Conservation (phyloP, 92 coral and sea anemone genomes). For the Blastomussa wellsi region DNA sequence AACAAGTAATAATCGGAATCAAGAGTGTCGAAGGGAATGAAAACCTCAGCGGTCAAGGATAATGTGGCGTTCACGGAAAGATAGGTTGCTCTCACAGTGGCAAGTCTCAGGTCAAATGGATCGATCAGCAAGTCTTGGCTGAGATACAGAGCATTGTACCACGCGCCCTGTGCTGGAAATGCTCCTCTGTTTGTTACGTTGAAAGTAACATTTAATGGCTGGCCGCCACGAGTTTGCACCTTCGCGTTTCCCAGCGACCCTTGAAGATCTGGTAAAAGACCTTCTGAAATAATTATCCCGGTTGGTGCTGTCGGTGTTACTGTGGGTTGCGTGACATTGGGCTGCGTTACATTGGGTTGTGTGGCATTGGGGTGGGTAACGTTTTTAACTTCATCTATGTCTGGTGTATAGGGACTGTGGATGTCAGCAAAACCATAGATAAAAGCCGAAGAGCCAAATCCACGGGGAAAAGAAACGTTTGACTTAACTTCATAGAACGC, state of each 20-base stretch:
- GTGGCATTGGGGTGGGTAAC: slow-evolving; percentile 17
- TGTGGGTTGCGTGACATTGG: slow-evolving; percentile 38
- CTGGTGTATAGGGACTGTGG: slow-evolving; percentile 37
- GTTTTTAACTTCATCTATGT: not conserved
- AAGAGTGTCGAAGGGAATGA: slow-evolving; percentile 76
- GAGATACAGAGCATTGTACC: slow-evolving; percentile 69
- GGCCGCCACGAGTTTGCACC: slow-evolving; percentile 62
- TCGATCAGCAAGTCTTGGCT: slow-evolving; percentile 75
- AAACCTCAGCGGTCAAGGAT: slow-evolving; percentile 41
- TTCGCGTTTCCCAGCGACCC: slow-evolving; percentile 50
- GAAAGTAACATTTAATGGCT: slow-evolving; percentile 52
- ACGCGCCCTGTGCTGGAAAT: slow-evolving; percentile 37
- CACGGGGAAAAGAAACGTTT: slow-evolving; percentile 39
- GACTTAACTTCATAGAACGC: slow-evolving; percentile 36
- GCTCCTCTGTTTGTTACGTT: slow-evolving; percentile 67
- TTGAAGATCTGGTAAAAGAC: slow-evolving; percentile 69
- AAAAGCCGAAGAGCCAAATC: slow-evolving; percentile 33
- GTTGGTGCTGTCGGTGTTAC: slow-evolving; percentile 19
- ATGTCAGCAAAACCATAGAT: slow-evolving; percentile 64
- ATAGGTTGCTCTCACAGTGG: slow-evolving; percentile 28
- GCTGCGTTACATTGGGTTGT: slow-evolving; percentile 17
- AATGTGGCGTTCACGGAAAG: slow-evolving; percentile 47
- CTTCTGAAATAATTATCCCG: slow-evolving; percentile 27
- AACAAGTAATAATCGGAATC: slow-evolving; percentile 69
- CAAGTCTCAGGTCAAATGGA: slow-evolving; percentile 70